Percentiles rank a stretch among this genome's conserved stretches.
These are phyloP conservation scores for Nannoperca australis DNA, from an alignment of 2,797 vertebrate species.

Conservation along the genomic window DNA sequence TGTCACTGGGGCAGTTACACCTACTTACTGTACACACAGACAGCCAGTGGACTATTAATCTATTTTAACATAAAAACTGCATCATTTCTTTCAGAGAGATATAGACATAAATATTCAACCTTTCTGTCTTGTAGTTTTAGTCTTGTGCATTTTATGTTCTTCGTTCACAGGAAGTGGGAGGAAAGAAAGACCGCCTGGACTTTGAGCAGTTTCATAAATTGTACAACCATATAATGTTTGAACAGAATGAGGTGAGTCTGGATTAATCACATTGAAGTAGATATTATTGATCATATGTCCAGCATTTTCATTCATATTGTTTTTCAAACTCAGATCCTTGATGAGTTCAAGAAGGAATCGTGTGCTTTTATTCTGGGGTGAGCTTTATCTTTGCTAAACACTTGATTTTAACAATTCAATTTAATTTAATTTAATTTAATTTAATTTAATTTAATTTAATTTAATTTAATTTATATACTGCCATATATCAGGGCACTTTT, in stretches of 20 bases:
- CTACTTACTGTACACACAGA: background rate
- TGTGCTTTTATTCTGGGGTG: slow-evolving; percentile 96
- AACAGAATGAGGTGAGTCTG: slow-evolving; percentile 91
- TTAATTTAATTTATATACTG: too few species aligned
- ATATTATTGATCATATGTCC: background rate
- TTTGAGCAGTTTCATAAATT: slow-evolving; percentile 97
- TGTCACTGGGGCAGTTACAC: background rate
- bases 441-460: too few species aligned
- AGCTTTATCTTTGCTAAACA: slow-evolving; percentile 51
- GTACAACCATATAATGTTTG: slow-evolving; percentile 97
- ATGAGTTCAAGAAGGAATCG: slow-evolving; percentile 95
- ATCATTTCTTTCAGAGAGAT: background rate
- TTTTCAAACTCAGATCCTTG: slow-evolving; percentile 88
- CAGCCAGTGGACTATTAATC: background rate
- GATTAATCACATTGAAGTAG: background rate
- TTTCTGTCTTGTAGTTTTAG: background rate
- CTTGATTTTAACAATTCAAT: background rate
- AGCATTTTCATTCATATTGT: background rate
- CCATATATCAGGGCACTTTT: too few species aligned
- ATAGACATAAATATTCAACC: background rate
- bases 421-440: too few species aligned
- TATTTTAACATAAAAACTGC: background rate
- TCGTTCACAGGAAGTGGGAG: slow-evolving; percentile 88
- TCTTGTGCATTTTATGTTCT: slow-evolving; percentile 14
- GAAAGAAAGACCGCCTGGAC: slow-evolving; percentile 92